These are phyloP conservation scores for Mesoclemmys tuberculata DNA, from an alignment of 2,113 vertebrate species.

Conservation along the genomic window DNA sequence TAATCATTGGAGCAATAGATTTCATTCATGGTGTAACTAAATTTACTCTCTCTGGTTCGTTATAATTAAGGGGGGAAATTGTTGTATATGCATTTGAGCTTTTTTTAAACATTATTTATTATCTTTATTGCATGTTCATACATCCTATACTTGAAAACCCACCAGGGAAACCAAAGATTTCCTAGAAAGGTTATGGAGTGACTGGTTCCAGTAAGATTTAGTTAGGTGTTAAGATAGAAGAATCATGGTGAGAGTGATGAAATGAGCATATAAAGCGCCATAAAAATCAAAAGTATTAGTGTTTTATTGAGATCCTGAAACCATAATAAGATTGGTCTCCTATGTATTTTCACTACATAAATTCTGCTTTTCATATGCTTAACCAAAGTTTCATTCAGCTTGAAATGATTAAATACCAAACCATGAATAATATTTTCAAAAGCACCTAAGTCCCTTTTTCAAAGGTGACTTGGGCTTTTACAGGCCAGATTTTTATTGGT, in stretches of 20 bases:
- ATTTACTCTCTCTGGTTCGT: neutral
- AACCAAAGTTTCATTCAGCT: neutral
- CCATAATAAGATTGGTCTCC: neutral
- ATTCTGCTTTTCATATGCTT: neutral
- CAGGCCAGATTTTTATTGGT: neutral
- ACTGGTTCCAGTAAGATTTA: neutral
- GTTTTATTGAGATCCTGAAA: slow-evolving; percentile 33
- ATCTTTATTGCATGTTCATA: neutral
- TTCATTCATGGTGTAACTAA: neutral
- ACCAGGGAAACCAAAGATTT: neutral
- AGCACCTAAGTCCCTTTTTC: neutral
- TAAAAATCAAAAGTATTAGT: slow-evolving; percentile 14
- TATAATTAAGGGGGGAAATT: neutral
- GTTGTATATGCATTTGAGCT: neutral
- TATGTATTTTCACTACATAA: neutral
- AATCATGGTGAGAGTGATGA: neutral
- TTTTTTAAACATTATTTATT: neutral
- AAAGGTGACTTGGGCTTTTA: neutral
- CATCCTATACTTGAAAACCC: neutral
- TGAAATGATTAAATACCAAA: neutral
- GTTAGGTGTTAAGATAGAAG: slow-evolving; percentile 12
- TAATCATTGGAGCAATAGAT: neutral
- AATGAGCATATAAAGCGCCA: neutral
- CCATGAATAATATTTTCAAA: neutral
- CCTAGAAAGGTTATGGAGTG: neutral